Conservation (phyloP, 2,888 invertebrate genomes). For the Branchinecta sandiegonensis region DNA sequence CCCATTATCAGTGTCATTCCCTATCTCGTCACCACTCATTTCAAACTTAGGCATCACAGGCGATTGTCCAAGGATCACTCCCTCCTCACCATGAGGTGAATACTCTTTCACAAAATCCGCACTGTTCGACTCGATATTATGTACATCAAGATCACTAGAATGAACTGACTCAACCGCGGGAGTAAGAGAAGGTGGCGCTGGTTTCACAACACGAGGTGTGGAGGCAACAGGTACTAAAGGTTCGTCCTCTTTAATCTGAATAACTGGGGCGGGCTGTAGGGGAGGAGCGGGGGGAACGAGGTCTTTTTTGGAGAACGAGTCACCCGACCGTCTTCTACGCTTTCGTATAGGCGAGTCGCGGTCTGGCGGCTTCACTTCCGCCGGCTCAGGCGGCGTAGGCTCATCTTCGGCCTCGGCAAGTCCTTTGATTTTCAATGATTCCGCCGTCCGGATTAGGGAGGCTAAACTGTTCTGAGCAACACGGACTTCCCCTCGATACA, state of each 20-base stretch:
- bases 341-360: conserved; percentile 8
- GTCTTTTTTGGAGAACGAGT: not conserved
- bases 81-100: conserved; percentile 2
- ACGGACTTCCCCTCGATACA: conserved; percentile 23
- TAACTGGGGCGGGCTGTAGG: conserved; percentile 11
- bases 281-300: conserved; percentile 11
- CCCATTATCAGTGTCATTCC: conserved; percentile 15
- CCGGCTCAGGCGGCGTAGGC: not conserved
- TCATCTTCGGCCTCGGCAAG: conserved; percentile 11
- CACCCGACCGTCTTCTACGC: conserved; percentile 15
- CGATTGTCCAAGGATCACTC: not conserved
- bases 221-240: conserved; percentile 14
- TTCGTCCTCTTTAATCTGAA: conserved; percentile 6
- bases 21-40: conserved; percentile 6
- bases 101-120: conserved; percentile 13
- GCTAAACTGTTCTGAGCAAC: conserved; percentile 18
- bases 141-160: not conserved
- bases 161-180: conserved; percentile 1
- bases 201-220: conserved; percentile 14
- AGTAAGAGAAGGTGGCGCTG: conserved; percentile 1
- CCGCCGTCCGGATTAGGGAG: conserved; percentile 2
- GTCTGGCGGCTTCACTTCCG: not conserved
- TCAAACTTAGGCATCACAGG: conserved; percentile 15
- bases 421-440: conserved; percentile 13
- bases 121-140: not conserved